Evolutionary conservation across 2,113 vertebrate species (phyloP), one percentile per base, ranked within the genome.

Genomic region (Sporophila hypoxantha): DNA sequence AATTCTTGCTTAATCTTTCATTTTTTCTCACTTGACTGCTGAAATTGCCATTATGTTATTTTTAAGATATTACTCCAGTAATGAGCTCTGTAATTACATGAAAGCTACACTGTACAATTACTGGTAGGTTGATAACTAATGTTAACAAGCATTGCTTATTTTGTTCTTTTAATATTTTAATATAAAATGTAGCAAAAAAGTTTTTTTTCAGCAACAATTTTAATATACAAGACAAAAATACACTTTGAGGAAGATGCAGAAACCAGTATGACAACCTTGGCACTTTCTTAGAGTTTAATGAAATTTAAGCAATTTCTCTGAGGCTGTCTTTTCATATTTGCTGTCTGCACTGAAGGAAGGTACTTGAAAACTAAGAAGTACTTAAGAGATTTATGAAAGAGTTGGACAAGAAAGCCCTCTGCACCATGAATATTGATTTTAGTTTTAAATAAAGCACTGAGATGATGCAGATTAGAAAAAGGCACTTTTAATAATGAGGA

Each of bases 391-490:
- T 94, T 93, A 93, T 92, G 69, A 66, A 82, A 66, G 62, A 71
- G 36, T 66, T 76, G 29, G 66, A 69, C 46, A 41, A 75, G 76
- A 55, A 56, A 93, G 44, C 59, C 64, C 66, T 90, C 32, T 71
- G 44, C 68, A 69, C 50, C 32, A 91, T 90, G 59, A 92, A 93
- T 95, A 88, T 88, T 94, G 64, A 84, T 73, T 94, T 85, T 76
- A 67, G 42, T 75, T 92, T 96, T 93, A 95, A 88, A 96, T 91
- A 82, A 93, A 93, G 64, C 47, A 70, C 17, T 17, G n/a, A 94
- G 70, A 50, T 71, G 65, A 88, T 69, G 92, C 93, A 93, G 91
- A 95, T 94, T 90, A 90, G 76, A 61, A 92, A 88, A 92, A 69
- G 39, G 22, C 56, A 70, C 75, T 85, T 53, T 86, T 82, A 92